A percentile compares a stretch with the other conserved stretches of the same genome.
These are phyloP conservation scores for Cyphomyrmex costatus DNA, from an alignment of 1,140 invertebrate species.

Conservation along the genomic window DNA sequence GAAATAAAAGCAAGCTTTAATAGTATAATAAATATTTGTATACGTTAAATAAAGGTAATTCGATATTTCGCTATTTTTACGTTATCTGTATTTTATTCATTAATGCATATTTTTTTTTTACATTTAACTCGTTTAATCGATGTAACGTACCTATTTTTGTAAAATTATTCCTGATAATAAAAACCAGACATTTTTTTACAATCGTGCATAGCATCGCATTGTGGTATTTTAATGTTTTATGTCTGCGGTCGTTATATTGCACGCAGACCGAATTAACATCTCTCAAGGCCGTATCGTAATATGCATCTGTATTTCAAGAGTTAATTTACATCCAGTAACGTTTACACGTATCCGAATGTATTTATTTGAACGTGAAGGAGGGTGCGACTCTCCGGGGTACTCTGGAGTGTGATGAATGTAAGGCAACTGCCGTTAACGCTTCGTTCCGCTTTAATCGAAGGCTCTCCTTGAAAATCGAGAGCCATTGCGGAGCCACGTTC, in stretches of 20 bases:
- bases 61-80: background rate
- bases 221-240: background rate
- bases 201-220: background rate
- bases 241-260: background rate
- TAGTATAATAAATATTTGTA: background rate
- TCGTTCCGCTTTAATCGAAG: slow-evolving; percentile 51
- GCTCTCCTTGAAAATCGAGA: slow-evolving; percentile 58
- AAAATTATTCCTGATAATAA: slow-evolving; percentile 9
- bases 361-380: slow-evolving; percentile 24
- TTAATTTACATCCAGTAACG: slow-evolving; percentile 19
- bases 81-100: background rate
- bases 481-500: slow-evolving; percentile 36
- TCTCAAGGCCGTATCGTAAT: slow-evolving; percentile 1
- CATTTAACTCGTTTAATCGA: background rate
- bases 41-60: background rate
- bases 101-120: background rate
- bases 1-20: slow-evolving; percentile 6
- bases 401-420: slow-evolving; percentile 55
- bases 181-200: background rate
- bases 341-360: background rate
- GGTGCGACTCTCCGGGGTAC: slow-evolving; percentile 24
- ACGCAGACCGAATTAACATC: slow-evolving; percentile 21
- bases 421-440: slow-evolving; percentile 58
- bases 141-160: background rate
- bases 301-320: background rate